A percentile compares a stretch with the other conserved stretches of the same genome.
phyloP scores from a whole-genome alignment of 2,888 invertebrate genomes.

The Drosophila neonasuta region DNA sequence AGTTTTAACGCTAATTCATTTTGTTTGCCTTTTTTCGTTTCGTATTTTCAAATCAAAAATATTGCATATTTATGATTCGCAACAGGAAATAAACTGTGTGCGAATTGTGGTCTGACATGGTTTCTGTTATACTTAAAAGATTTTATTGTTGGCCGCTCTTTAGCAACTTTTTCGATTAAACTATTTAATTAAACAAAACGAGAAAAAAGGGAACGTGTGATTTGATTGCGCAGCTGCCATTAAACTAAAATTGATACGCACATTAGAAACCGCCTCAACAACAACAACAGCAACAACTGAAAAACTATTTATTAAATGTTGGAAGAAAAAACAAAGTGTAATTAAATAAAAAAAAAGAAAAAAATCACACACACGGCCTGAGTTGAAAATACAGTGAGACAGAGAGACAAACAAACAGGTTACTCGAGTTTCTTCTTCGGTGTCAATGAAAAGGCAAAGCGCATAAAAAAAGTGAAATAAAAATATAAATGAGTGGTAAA shows the following conservation, averaged over 20 bases:
- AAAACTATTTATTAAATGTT: conserved; percentile 50
- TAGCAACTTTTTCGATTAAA: conserved; percentile 5
- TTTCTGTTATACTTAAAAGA: neutral
- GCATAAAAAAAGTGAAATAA: conserved; percentile 32
- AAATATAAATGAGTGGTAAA: conserved; percentile 32
- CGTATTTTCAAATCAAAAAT: conserved; percentile 1
- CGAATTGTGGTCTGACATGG: neutral
- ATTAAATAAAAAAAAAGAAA: conserved; percentile 35
- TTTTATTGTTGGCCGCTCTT: neutral
- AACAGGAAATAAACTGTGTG: conserved; percentile 33
- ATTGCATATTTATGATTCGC: conserved; percentile 21
- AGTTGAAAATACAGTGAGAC: conserved; percentile 24
- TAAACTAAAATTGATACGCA: conserved; percentile 32
- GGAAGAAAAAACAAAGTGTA: conserved; percentile 35
- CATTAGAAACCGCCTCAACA: conserved; percentile 29
- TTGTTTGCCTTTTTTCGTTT: neutral
- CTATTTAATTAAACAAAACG: neutral
- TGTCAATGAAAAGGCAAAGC: conserved; percentile 69
- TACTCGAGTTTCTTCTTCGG: conserved; percentile 76
- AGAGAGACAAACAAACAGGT: conserved; percentile 66
- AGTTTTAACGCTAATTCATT: conserved; percentile 17
- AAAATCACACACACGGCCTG: conserved; percentile 2
- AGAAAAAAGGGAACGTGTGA: conserved; percentile 6
- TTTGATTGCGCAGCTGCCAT: neutral
- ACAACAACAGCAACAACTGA: conserved; percentile 17